Evolutionary conservation across 2,113 vertebrate species (phyloP), one percentile per base, ranked within the genome.

Genomic region (Lampris megalopsis): DNA sequence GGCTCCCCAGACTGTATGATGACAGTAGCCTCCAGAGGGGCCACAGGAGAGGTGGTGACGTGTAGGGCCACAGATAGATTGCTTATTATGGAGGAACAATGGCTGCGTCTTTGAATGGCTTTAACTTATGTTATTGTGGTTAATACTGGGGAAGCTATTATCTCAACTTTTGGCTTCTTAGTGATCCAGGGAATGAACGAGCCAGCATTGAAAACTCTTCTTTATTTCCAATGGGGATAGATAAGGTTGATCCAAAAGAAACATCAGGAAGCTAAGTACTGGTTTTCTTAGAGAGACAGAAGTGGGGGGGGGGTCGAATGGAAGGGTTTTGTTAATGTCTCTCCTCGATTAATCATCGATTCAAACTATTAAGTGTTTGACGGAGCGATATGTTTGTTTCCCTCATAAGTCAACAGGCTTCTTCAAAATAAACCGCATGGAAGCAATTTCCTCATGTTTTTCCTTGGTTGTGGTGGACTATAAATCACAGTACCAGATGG

Each of bases 401-500:
- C 71, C 69, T 75, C 47, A 79, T 53, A 90, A 80, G 71, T 82
- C 63, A 80, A 84, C 64, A 80, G 75, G 78, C 35, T 37, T 77
- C 49, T 49, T 78, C 62, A 78, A 79, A 85, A 62, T 38, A 48
- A 71, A 77, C 75, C 86, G 80, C 70, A 78, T 72, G 88, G 81
- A 88, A 81, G 79, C 64, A 80, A 85, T 93, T 82, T 85, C 73
- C 73, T 63, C 35, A 35, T 75, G 71, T 89, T 91, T 91, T 89
- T 82, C 77, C 63, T 81, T 62, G 66, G 56, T 70, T 73, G 52
- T 41, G 63, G 59, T 66, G 36, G 60, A 81, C 74, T 83, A 86
- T 92, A 89, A 91, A 92, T 90, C 89, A 89, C 75, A 48, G 71
- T 36, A 82, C 78, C 77, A 89, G 77, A 90, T 82, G 70, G 69